phyloP scores from a whole-genome alignment of 1,140 invertebrate genomes.

The Drosophila athabasca region DNA sequence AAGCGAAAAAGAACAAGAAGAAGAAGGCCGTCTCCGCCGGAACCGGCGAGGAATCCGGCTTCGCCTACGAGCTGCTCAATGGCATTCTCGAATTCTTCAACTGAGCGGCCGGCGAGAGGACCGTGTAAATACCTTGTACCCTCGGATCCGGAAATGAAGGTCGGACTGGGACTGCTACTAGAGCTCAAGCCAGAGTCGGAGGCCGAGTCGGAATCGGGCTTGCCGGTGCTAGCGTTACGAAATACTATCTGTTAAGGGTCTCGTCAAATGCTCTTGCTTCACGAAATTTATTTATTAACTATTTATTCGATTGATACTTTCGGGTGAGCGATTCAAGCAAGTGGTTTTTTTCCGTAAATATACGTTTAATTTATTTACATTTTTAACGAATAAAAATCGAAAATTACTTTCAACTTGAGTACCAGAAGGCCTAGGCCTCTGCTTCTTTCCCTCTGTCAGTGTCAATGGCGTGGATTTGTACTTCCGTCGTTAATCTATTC shows the following conservation, averaged over 20 bases:
- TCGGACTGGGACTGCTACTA: not conserved
- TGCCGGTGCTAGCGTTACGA: constrained; percentile 19
- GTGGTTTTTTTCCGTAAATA: constrained; percentile 4
- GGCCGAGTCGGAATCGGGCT: too few relatives aligned
- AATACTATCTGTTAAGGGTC: constrained; percentile 30
- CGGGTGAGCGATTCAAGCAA: not conserved
- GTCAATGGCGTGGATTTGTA: not conserved
- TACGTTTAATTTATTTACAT: constrained; percentile 57
- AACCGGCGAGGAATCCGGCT: constrained; percentile 54
- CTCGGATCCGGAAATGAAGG: constrained; percentile 42
- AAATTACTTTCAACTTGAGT: constrained; percentile 5
- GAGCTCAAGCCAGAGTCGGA: too few relatives aligned
- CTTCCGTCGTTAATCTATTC: too few relatives aligned
- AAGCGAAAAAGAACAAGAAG: constrained; percentile 77
- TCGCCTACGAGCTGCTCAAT: constrained; percentile 76
- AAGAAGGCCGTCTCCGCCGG: constrained; percentile 56
- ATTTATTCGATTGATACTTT: constrained; percentile 43
- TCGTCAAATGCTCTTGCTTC: not conserved
- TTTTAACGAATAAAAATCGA: constrained; percentile 39
- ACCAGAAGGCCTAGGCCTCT: too few relatives aligned
- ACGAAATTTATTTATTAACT: constrained; percentile 58
- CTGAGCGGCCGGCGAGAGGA: constrained; percentile 73
- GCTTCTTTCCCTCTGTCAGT: not conserved
- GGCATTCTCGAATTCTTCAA: constrained; percentile 83
- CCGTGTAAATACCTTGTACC: constrained; percentile 82